Base-by-base conservation (phyloP, 2,797 vertebrate genomes). In the Alauda arvensis region DNA sequence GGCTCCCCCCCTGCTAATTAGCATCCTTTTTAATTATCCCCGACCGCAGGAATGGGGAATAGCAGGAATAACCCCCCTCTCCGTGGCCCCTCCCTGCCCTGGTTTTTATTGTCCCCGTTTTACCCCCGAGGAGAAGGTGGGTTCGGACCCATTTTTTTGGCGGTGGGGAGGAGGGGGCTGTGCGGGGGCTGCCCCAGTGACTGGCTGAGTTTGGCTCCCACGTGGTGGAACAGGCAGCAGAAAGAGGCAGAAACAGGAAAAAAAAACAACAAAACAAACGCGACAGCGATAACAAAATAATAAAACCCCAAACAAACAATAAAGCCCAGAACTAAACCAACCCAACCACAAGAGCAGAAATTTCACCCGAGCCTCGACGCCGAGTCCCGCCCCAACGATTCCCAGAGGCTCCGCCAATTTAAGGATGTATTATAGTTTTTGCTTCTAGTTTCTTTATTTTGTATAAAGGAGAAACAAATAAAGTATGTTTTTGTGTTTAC, bases 391-490 rank as follows among this genome's bases (percentile, higher is more conserved):
- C 90, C 90, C 77, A 67, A 43, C 12, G 21, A 76, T 83, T 55
- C 87, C 86, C 57, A 39, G 90, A 89, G 88, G 92, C 92, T 84
- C 90, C 71, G 29, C 79, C 87, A 85, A 62, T 83, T 90, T 93
- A 89, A 96, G 96, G 96, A 96, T 97, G 96, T 97, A 97, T 94
- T 93, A 97, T 96, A 97, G 96, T 96, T 97, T 97, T 97, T 97
- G 96, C 97, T 97, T 96, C 97, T 97, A 97, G 96, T 96, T 97
- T 97, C 97, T 97, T 96, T 97, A 98, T 97, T 97, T 97, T 97
- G 94, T 97, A 97, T 96, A 97, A 97, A 97, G 95, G 95, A 96
- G 96, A 97, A 96, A 96, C 96, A 97, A 97, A 97, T 97, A 98
- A 97, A 97, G 97, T 96, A 96, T 96, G 96, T 96, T 97, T 97